Conservation (phyloP, 2,113 vertebrate genomes). For the Ammodytes dubius region DNA sequence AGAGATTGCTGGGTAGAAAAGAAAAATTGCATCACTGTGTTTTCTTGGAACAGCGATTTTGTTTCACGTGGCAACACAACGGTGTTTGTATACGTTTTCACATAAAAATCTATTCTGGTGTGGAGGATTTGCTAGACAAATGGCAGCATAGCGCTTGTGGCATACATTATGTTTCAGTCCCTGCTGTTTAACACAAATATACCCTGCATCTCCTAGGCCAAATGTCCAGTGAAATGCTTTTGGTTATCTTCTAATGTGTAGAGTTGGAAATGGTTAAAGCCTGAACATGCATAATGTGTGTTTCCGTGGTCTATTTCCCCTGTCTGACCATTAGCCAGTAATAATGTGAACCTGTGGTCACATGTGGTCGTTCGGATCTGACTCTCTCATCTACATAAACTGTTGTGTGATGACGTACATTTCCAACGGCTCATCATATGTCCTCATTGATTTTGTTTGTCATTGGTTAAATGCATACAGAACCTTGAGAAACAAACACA, state of each 20-base stretch:
- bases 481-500: background rate
- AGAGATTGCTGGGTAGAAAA: slow-evolving; percentile 5
- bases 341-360: slow-evolving; percentile 41
- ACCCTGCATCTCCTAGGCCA: background rate
- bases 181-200: slow-evolving; percentile 25
- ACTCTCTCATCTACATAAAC: slow-evolving; percentile 35
- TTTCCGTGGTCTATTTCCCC: slow-evolving; percentile 20
- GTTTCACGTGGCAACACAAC: slow-evolving; percentile 53
- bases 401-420: background rate
- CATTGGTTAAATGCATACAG: background rate
- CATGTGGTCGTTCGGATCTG: slow-evolving; percentile 10
- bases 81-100: slow-evolving; percentile 54
- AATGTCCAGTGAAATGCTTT: background rate
- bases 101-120: slow-evolving; percentile 21
- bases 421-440: background rate
- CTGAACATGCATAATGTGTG: background rate
- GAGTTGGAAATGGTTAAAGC: slow-evolving; percentile 1
- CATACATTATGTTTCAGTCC: slow-evolving; percentile 8
- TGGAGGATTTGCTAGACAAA: slow-evolving; percentile 29
- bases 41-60: slow-evolving; percentile 49
- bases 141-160: background rate
- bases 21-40: slow-evolving; percentile 34
- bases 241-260: background rate
- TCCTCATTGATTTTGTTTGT: background rate
- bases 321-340: slow-evolving; percentile 33